These are phyloP conservation scores for Reinhardtius hippoglossoides DNA, from an alignment of 2,113 vertebrate genomes.

Conservation along the genomic window DNA sequence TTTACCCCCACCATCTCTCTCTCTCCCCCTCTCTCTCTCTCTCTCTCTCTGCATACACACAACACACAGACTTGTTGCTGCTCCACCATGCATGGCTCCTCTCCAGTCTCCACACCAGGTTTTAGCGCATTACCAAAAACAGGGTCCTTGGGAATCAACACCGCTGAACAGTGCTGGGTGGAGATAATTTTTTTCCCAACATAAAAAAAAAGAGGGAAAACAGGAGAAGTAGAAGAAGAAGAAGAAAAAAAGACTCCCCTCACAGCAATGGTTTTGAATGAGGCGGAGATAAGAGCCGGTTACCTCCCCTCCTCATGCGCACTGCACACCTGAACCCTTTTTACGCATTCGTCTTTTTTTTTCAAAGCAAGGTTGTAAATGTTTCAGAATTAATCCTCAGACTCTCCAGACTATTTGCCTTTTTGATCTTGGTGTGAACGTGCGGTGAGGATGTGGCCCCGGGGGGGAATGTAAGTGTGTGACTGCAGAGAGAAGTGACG, in stretches of 20 bases:
- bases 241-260: constrained; percentile 8
- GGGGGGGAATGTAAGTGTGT: constrained; percentile 38
- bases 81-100: constrained; percentile 55
- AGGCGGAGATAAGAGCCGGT: constrained; percentile 21
- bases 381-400: constrained; percentile 1
- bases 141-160: constrained; percentile 66
- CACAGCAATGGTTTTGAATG: constrained; percentile 5
- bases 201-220: constrained; percentile 40
- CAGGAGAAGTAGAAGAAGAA: constrained; percentile 1
- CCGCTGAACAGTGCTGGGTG: constrained; percentile 34
- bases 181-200: constrained; percentile 24
- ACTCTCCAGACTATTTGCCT: not conserved
- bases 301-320: constrained; percentile 29
- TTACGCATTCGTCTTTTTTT: not conserved
- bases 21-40: constrained; percentile 1
- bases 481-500: constrained; percentile 62
- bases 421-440: constrained; percentile 37
- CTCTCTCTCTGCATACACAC: not conserved
- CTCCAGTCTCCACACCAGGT: constrained; percentile 79
- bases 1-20: not conserved
- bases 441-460: constrained; percentile 27
- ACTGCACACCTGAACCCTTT: constrained; percentile 58
- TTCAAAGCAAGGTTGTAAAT: not conserved
- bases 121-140: constrained; percentile 73
- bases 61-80: constrained; percentile 1